These are phyloP conservation scores for Tetragonula carbonaria DNA, from an alignment of 2,888 invertebrate genomes.

Conservation along the genomic window DNA sequence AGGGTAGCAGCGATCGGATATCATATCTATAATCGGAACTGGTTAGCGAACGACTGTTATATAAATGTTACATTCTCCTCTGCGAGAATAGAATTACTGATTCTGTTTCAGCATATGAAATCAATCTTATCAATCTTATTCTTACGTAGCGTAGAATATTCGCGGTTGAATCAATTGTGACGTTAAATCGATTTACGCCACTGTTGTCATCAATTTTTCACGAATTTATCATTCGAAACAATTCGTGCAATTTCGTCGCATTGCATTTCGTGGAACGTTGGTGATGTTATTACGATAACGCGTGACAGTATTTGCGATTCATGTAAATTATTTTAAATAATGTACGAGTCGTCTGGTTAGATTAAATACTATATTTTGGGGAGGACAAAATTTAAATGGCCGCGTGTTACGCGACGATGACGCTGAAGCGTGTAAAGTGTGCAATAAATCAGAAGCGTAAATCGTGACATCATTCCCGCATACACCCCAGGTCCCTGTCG, in stretches of 20 bases:
- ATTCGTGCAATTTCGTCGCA: neutral
- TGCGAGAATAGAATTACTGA: constrained; percentile 17
- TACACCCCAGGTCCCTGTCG: neutral
- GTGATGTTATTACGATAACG: constrained; percentile 52
- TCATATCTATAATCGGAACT: constrained; percentile 17
- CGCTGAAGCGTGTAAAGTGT: neutral
- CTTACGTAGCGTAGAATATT: neutral
- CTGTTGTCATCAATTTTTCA: neutral
- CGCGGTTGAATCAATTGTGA: neutral
- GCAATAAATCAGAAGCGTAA: neutral
- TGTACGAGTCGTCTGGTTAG: neutral
- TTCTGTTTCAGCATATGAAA: neutral
- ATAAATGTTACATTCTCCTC: neutral
- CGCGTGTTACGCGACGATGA: neutral
- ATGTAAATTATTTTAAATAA: constrained; percentile 42
- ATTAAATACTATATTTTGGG: neutral
- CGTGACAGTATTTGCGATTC: constrained; percentile 2
- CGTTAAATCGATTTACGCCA: neutral
- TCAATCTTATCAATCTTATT: constrained; percentile 14
- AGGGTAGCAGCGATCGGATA: constrained; percentile 30
- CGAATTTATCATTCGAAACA: neutral
- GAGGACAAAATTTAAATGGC: constrained; percentile 24
- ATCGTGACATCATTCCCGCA: neutral
- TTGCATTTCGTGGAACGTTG: neutral
- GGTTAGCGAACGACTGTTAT: constrained; percentile 14